phyloP scores from a whole-genome alignment of 2,797 vertebrate genomes.

The Semotilus atromaculatus region DNA sequence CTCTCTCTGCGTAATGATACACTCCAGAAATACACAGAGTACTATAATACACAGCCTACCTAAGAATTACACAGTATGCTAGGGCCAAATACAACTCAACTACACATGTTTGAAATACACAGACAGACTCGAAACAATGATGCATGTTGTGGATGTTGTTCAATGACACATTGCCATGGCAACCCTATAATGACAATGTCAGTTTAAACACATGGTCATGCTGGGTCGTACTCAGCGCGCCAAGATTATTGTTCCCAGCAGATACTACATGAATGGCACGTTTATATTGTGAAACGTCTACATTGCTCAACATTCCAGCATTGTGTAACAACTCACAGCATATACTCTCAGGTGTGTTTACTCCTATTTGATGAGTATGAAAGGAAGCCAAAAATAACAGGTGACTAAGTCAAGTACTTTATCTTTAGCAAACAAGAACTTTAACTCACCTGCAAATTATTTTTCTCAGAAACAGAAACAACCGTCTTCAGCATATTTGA shows the following conservation, averaged over 20 bases:
- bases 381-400: neutral
- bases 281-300: neutral
- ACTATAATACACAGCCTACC: conserved; percentile 31
- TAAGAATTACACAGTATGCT: conserved; percentile 45
- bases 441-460: neutral
- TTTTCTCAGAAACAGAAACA: neutral
- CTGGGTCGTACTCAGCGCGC: neutral
- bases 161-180: conserved; percentile 19
- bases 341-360: neutral
- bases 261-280: neutral
- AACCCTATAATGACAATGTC: conserved; percentile 32
- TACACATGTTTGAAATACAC: conserved; percentile 11
- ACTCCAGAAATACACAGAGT: conserved; percentile 58
- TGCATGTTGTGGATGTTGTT: conserved; percentile 10
- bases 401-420: conserved; percentile 20
- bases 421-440: neutral
- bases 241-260: neutral
- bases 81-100: conserved; percentile 24
- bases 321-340: neutral
- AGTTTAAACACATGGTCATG: conserved; percentile 12
- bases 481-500: neutral
- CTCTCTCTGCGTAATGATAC: conserved; percentile 52
- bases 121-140: neutral
- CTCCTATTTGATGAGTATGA: neutral
- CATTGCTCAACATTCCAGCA: neutral